Base-by-base conservation (phyloP, 2,113 vertebrate species). In the Australoheros scitulus region DNA sequence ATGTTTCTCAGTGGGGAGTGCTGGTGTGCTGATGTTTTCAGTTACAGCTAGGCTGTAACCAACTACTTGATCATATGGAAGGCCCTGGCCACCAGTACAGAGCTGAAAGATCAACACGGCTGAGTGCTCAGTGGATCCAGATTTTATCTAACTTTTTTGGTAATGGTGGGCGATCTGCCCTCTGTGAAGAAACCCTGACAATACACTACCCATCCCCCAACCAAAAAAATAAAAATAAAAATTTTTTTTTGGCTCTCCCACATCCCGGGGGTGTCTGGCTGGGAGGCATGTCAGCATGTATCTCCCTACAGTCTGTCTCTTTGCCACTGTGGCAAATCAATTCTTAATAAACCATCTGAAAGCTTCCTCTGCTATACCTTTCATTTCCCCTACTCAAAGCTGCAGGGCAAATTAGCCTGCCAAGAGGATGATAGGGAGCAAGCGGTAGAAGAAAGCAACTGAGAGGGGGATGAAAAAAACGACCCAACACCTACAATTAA, bases 271-370 rank as follows among this genome's bases (percentile, higher is more conserved):
- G 91, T 58, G 89, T 92, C 87, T 93, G 92, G 89, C 92, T 85
- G 81, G 77, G 92, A 93, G 92, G 87, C 90, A 90, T 83, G 34
- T 93, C 92, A 91, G 63, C 11, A 47, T 70, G 60, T 86, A 64
- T 84, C 91, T 86, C 80, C 79, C 88, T 38, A 41, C 2, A 32
- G 82, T 87, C 90, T 64, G 88, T 86, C 85, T 92, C 88, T 86
- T 78, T 87, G 82, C 86, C 77, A 83, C 90, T 76, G 24, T 91
- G 83, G 86, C 87, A 87, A 94, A 95, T 96, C 94, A 94, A 94
- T 94, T 94, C 84, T 87, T 94, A 91, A 90, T 89, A 92, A 95
- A 76, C 43, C 82, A 68, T 93, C 82, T 83, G 82, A 83, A 88
- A 76, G 77, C 77, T 92, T 95, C 92, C 91, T 92, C 91, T 84